These are phyloP conservation scores for Tachysurus fulvidraco DNA, from an alignment of 2,113 vertebrate genomes.

Conservation along the genomic window DNA sequence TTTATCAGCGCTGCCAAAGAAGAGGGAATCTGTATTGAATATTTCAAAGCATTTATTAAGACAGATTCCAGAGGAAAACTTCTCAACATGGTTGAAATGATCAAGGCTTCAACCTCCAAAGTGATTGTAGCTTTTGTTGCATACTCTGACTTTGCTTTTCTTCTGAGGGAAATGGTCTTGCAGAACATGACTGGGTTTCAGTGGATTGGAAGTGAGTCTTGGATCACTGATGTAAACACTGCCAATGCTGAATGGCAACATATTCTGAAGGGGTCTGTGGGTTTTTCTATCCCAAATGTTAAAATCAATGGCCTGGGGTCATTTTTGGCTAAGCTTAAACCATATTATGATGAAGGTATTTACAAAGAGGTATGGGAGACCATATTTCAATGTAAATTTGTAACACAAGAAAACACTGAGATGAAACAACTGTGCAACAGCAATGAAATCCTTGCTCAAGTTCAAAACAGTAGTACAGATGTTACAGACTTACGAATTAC, in stretches of 20 bases:
- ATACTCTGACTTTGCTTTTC: conserved; percentile 57
- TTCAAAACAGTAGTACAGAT: conserved; percentile 67
- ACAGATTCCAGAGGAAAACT: conserved; percentile 62
- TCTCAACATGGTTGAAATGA: conserved; percentile 62
- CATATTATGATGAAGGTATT: conserved; percentile 33
- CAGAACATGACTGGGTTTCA: conserved; percentile 32
- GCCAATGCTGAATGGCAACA: conserved; percentile 52
- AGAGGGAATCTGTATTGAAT: conserved; percentile 73
- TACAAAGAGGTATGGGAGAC: conserved; percentile 58
- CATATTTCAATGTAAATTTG: conserved; percentile 54
- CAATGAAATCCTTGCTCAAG: conserved; percentile 49
- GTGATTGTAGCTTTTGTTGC: conserved; percentile 73
- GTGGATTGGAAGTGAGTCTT: conserved; percentile 45
- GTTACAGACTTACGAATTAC: conserved; percentile 68
- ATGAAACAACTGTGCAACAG: conserved; percentile 43
- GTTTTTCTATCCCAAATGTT: conserved; percentile 60
- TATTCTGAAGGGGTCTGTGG: conserved; percentile 58
- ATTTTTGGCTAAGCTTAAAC: conserved; percentile 53
- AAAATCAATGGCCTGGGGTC: conserved; percentile 54
- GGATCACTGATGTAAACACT: conserved; percentile 61
- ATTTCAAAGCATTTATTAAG: conserved; percentile 68
- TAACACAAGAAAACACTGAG: conserved; percentile 47
- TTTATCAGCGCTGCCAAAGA: conserved; percentile 68
- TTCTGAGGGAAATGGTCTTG: conserved; percentile 54
- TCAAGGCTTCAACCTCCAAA: conserved; percentile 69